Conservation (phyloP, 1,140 invertebrate species). For the Eciton burchellii region DNA sequence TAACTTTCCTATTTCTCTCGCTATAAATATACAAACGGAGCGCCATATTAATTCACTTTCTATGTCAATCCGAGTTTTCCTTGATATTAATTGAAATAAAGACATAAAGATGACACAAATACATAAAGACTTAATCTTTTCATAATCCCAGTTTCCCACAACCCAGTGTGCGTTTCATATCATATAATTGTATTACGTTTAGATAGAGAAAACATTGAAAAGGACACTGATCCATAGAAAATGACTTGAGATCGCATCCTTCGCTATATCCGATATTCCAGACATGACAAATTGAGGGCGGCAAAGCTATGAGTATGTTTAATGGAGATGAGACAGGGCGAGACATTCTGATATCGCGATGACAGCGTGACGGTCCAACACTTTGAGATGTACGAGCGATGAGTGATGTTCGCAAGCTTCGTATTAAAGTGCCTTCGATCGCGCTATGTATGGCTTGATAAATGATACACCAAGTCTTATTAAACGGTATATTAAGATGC, state of each 20-base stretch:
- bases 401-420: conserved; percentile 59
- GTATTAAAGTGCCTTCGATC: conserved; percentile 53
- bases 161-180: neutral
- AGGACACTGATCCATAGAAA: conserved; percentile 16
- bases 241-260: conserved; percentile 42
- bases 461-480: conserved; percentile 37
- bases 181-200: neutral
- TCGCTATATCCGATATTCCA: conserved; percentile 46
- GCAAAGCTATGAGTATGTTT: conserved; percentile 48
- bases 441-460: conserved; percentile 38
- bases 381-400: conserved; percentile 54
- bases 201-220: conserved; percentile 15
- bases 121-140: too few species aligned
- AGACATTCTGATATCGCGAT: conserved; percentile 59
- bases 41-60: too few species aligned
- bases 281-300: conserved; percentile 54
- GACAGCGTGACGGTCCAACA: conserved; percentile 56
- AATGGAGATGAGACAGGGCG: conserved; percentile 61
- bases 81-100: too few species aligned
- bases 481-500: conserved; percentile 26
- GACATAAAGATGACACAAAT: too few species aligned
- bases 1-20: too few species aligned
- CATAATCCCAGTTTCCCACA: too few species aligned
- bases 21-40: too few species aligned
- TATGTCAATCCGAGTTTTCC: too few species aligned